Percentiles rank a stretch among this genome's conserved stretches.
These are phyloP conservation scores for Tinea trinotella DNA, from an alignment of 2,888 invertebrate genomes.

Conservation along the genomic window DNA sequence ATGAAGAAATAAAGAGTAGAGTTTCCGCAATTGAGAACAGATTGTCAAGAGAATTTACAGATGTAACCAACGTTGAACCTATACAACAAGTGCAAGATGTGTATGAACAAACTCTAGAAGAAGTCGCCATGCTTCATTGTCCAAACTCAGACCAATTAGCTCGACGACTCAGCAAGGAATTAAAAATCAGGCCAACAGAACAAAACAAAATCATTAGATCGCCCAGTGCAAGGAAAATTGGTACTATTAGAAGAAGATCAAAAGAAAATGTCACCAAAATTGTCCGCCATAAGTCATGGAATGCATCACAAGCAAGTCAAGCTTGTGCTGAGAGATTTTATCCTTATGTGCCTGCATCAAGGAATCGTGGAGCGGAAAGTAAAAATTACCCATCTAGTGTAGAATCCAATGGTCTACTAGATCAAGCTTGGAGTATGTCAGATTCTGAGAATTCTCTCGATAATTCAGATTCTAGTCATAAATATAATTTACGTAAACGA, in stretches of 20 bases:
- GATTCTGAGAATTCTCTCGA: slow-evolving; percentile 41
- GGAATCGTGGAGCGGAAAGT: slow-evolving; percentile 42
- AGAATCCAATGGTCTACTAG: slow-evolving; percentile 28
- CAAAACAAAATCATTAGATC: slow-evolving; percentile 82
- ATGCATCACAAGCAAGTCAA: slow-evolving; percentile 60
- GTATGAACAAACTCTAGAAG: slow-evolving; percentile 81
- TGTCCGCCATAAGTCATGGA: slow-evolving; percentile 77
- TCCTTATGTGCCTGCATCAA: slow-evolving; percentile 65
- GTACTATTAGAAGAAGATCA: slow-evolving; percentile 79
- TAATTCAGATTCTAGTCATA: slow-evolving; percentile 42
- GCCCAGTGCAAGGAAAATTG: slow-evolving; percentile 87
- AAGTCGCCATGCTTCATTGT: slow-evolving; percentile 75
- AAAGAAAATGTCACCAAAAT: slow-evolving; percentile 74
- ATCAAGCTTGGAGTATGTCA: slow-evolving; percentile 24
- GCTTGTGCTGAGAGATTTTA: slow-evolving; percentile 55
- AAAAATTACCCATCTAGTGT: slow-evolving; percentile 46
- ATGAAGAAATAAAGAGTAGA: slow-evolving; percentile 82
- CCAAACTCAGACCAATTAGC: slow-evolving; percentile 80
- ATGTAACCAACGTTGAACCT: slow-evolving; percentile 62
- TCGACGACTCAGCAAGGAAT: slow-evolving; percentile 77
- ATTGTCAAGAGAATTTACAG: slow-evolving; percentile 78
- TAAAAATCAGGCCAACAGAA: slow-evolving; percentile 79
- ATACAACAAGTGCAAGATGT: slow-evolving; percentile 78
- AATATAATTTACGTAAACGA: slow-evolving; percentile 48
- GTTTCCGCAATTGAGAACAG: slow-evolving; percentile 81